Conservation (phyloP, 2,797 vertebrate species). For the Aphelocoma californica region DNA sequence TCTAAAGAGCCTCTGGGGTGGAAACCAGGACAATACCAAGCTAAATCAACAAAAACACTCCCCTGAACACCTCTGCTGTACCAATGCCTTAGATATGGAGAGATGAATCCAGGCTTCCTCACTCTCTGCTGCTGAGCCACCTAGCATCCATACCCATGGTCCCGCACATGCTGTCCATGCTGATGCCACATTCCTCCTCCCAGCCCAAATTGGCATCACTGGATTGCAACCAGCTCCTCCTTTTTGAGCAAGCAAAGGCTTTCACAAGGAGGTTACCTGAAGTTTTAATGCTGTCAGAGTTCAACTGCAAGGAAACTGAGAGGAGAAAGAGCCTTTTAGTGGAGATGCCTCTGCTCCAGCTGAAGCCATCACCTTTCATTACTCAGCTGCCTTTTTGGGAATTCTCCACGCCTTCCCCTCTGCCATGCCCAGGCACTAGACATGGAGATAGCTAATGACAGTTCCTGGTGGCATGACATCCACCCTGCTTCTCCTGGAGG, state of each 20-base stretch:
- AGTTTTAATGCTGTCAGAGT: neutral
- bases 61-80: neutral
- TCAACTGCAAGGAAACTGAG: neutral
- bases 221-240: neutral
- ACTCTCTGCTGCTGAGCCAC: neutral
- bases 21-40: neutral
- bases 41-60: neutral
- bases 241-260: neutral
- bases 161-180: rapidly evolving
- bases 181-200: rapidly evolving
- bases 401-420: neutral
- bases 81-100: neutral
- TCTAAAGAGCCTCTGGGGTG: neutral
- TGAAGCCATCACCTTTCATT: conserved; percentile 4
- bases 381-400: neutral
- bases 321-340: neutral
- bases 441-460: neutral
- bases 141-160: rapidly evolving
- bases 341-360: neutral
- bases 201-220: neutral
- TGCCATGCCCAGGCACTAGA: neutral
- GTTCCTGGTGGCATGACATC: neutral
- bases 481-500: neutral
- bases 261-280: neutral
- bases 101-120: neutral